Base-by-base conservation (phyloP, 1,140 invertebrate genomes). In the Ceratina japonica region DNA sequence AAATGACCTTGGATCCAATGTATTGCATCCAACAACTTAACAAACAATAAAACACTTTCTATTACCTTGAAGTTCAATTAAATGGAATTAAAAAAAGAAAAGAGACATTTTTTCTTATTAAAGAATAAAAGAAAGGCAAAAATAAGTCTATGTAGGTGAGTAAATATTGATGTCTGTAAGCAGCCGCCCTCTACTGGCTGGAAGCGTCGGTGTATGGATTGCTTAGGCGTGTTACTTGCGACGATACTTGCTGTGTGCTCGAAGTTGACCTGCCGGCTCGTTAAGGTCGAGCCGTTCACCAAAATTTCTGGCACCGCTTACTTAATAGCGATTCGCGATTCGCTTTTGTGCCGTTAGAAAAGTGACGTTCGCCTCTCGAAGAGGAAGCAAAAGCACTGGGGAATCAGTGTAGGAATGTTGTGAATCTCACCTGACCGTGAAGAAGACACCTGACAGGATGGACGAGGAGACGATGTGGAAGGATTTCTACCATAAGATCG, bases 381-480 rank as follows among this genome's bases (percentile, higher is more conserved):
- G 3, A 22, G 44, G 16, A 16, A 56, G 54, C 15, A 16, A 37
- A 18, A n/a, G 62, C 10, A 56, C 7, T 0, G 49, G 27, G 0
- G 15, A 7, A 5, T 20, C 16, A 1, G 22, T 20, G 13, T 13
- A 18, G 10, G 24, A 20, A 56, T 77, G 49, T 22, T 44, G 20
- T 56, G 51, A 64, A 3, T 64, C 16, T 31, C 24, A 49, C 13
- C 20, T 27, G 59, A 1, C 1, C 75, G 51, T 18, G 56, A 56
- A n/a, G 5, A 27, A 52, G 3, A 18, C 16, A 72, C 16, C 49
- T 44, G 49, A 3, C 44, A 91, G 77, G 73, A 92, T 92, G 92
- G 89, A 95, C 90, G 95, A 96, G 89, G 95, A 96, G 88, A 92
- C 92, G 2, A 95, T 96, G 95, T 96, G 95, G 95, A 95, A 94